These are phyloP conservation scores for Meandrusa payeni DNA, from an alignment of 2,888 invertebrate genomes.

Conservation along the genomic window DNA sequence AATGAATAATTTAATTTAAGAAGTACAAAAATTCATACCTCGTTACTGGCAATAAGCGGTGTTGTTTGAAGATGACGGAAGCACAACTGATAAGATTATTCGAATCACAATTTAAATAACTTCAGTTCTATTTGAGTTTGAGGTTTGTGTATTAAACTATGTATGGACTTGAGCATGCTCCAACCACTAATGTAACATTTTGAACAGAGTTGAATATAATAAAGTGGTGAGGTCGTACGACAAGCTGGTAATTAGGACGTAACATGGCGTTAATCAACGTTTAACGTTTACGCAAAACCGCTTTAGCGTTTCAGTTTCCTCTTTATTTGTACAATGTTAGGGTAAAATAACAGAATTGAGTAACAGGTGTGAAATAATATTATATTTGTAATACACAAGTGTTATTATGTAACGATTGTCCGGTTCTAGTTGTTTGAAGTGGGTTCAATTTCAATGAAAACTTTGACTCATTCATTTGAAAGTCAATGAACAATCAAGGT, in stretches of 20 bases:
- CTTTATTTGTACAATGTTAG: no score
- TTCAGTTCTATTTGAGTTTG: not conserved
- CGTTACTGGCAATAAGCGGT: not conserved
- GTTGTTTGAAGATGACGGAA: slow-evolving; percentile 2
- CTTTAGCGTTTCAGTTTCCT: no score
- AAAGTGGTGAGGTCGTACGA: slow-evolving; percentile 1
- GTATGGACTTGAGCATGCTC: not conserved
- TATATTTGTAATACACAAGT: not conserved
- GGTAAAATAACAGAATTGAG: no score
- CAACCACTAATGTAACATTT: slow-evolving; percentile 7
- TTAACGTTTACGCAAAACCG: not conserved
- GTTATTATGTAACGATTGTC: not conserved
- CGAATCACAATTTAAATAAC: slow-evolving; percentile 1
- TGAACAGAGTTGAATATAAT: slow-evolving; percentile 1
- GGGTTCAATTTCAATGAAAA: slow-evolving; percentile 1
- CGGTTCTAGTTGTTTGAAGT: not conserved
- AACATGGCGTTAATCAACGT: no score
- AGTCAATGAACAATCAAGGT: not conserved
- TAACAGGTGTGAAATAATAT: no score
- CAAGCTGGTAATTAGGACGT: slow-evolving; percentile 4
- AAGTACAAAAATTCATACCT: no score
- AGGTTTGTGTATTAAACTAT: not conserved
- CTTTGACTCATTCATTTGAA: slow-evolving; percentile 1
- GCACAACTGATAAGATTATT: slow-evolving; percentile 9
- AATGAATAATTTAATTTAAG: not conserved